Base-by-base conservation (phyloP, 2,888 invertebrate species). In the Lasioglossum marginatum region DNA sequence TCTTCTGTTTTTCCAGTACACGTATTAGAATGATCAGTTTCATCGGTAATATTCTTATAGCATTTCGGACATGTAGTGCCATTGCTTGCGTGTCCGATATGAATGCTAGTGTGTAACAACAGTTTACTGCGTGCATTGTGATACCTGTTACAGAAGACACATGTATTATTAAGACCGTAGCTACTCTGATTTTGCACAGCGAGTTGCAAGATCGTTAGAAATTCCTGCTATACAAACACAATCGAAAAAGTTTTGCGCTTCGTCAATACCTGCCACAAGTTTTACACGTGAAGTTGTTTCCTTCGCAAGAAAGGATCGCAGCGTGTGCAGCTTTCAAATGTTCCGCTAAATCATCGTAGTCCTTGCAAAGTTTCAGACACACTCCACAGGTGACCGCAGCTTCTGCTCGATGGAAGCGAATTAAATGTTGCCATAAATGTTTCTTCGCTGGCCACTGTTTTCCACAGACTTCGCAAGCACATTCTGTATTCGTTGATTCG, bases 401-500 rank as follows among this genome's bases (percentile, higher is more conserved):
- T 60, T 96, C 96, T 16, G 95, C 93, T 76, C 96, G 95, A 92
- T 96, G 96, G 90, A 96, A 96, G 12, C 96, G 95, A 63, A 96
- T 96, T 77, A 96, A 94, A 92, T 96, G 96, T 90, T 96, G 96
- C 96, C 96, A 96, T 0, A 96, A 93, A 89, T 96, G 96, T 88
- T 96, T 96, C 87, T 96, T 96, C 0, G 96, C 96, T 1, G 96
- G 96, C 96, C 96, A 96, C 16, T 96, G 96, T 91, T 96, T 96
- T 10, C 96, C 95, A 87, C 96, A 96, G n/a, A 96, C 96, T 89
- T 96, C 96, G 88, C 96, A 95, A 0, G 94, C 93, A 71, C 95
- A 95, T 45, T 94, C 95, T 14, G 95, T 95, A 52, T 95, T 95
- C 0, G 95, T 95, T 10, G 94, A 94, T 88, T 96, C 96, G 16